Conservation (phyloP, 2,888 invertebrate species). For the Dolomedes plantarius region DNA sequence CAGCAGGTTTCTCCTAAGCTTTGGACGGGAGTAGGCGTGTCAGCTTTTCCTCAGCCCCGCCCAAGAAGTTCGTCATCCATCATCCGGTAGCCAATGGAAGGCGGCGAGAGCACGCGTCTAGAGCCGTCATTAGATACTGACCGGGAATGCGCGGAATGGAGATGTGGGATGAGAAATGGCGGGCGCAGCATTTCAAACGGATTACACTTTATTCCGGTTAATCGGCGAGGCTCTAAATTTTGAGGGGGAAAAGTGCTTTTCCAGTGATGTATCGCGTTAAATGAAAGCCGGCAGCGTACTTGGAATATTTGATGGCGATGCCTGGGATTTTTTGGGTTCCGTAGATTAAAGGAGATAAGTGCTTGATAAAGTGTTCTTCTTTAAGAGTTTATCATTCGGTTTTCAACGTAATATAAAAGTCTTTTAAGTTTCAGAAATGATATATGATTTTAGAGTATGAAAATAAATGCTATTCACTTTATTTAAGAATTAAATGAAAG, state of each 20-base stretch:
- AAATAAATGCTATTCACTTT: too few species aligned
- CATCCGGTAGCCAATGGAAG: constrained; percentile 32
- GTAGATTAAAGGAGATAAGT: constrained; percentile 6
- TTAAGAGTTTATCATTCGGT: background rate
- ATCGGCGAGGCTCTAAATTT: constrained; percentile 39
- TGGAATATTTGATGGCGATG: constrained; percentile 9
- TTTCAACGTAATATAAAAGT: background rate
- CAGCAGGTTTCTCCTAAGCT: constrained; percentile 24
- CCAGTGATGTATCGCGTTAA: constrained; percentile 14
- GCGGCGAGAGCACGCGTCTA: constrained; percentile 25
- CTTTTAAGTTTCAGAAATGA: too few species aligned
- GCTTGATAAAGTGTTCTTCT: constrained; percentile 12
- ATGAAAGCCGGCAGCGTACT: background rate
- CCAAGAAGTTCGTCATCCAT: background rate
- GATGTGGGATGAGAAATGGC: constrained; percentile 27
- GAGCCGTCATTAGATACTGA: constrained; percentile 25
- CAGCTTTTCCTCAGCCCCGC: background rate
- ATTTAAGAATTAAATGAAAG: too few species aligned
- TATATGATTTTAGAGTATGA: too few species aligned
- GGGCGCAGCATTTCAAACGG: constrained; percentile 25
- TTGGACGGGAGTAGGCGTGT: background rate
- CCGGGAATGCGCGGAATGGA: constrained; percentile 37
- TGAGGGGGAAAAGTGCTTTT: constrained; percentile 9
- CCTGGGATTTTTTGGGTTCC: constrained; percentile 5
- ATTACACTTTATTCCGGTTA: constrained; percentile 42